Base-by-base conservation (phyloP, 2,113 vertebrate species). In the Passer domesticus region DNA sequence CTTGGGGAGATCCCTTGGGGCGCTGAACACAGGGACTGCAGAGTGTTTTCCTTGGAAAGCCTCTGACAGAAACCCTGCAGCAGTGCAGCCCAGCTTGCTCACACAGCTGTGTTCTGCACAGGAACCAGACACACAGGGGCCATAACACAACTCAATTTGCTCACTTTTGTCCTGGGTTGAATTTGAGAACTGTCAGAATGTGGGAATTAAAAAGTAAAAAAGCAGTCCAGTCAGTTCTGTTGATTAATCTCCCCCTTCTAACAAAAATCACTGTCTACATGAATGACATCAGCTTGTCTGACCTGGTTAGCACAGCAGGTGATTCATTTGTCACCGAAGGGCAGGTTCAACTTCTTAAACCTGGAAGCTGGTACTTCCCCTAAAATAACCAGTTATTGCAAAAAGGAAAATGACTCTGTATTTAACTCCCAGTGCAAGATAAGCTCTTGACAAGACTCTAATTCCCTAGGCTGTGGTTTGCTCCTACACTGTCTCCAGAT, bases 391-490 rank as follows among this genome's bases (percentile, higher is more conserved):
- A 69, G 66, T 64, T 82, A 66, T 10, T 87, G 90, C 77, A 90
- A 90, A 83, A 73, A 85, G 59, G 55, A 77, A 92, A 90, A 88
- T 77, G n/a, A 59, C 43, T 87, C 72, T 76, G 28, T 68, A 23
- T 87, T 84, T 62, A 76, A 59, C 84, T 85, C 70, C 55, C 55
- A 87, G 55, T 60, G 43, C n/a, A 66, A 91, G 93, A 87, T 68
- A 91, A 91, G 53, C 89, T 91, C 44, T 47, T 95, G 89, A 75
- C 77, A 95, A 79, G 70, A 43, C 91, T 58, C 31, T 63, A 59
- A 77, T 80, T 83, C 78, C 70, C 83, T 50, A 58, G 82, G 74
- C 60, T 62, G 74, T 58, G 59, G 47, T 89, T 91, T 70, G 50
- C 67, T 68, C 27, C 75, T 68, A 15, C 66, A 46, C 23, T 24